Percentiles rank a stretch among this genome's conserved stretches.
Conservation (phyloP, 1,140 invertebrate species). For the Cotesia vestalis region DNA sequence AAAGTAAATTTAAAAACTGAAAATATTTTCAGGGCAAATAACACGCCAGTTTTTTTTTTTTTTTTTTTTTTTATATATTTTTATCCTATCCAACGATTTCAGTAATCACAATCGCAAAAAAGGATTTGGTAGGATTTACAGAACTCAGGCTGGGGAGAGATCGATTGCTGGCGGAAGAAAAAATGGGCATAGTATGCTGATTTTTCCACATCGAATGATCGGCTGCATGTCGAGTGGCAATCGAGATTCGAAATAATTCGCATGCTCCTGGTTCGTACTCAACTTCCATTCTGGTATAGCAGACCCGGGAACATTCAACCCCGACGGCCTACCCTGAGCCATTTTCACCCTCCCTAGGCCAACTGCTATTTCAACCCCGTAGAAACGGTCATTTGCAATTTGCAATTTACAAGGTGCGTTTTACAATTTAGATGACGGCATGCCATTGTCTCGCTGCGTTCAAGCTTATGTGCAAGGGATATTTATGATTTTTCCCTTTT, state of each 20-base stretch:
- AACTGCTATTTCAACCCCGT: constrained; percentile 15
- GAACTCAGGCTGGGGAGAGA: background rate
- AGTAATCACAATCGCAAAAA: constrained; percentile 11
- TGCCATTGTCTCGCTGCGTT: constrained; percentile 49
- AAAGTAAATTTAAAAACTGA: no score
- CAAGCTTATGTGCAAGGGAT: background rate
- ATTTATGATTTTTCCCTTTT: no score
- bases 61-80: background rate
- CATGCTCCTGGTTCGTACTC: background rate
- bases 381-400: constrained; percentile 52
- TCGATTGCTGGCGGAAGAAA: constrained; percentile 16
- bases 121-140: background rate
- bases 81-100: background rate
- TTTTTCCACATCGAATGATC: constrained; percentile 1
- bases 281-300: background rate
- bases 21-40: background rate
- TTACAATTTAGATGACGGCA: constrained; percentile 59
- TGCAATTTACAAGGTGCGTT: constrained; percentile 52
- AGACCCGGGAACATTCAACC: background rate
- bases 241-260: constrained; percentile 22
- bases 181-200: constrained; percentile 7
- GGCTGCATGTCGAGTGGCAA: constrained; percentile 15
- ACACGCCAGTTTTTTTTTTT: background rate
- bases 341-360: no score
- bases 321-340: no score